Percentiles rank a stretch among this genome's conserved stretches.
Conservation (phyloP, 2,888 invertebrate genomes). For the Minunthozetes semirufus region DNA sequence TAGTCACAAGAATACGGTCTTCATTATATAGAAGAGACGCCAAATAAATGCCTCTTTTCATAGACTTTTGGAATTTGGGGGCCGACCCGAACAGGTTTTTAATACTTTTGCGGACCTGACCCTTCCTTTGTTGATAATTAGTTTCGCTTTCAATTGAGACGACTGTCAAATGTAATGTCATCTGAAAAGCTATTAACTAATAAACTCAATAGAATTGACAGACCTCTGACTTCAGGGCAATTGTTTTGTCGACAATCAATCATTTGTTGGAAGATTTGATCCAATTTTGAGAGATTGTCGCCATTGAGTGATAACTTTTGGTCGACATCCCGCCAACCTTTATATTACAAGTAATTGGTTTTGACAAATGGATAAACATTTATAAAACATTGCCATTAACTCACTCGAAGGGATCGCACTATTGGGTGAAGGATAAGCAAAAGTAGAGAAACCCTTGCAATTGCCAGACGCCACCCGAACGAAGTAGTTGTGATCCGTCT, state of each 20-base stretch:
- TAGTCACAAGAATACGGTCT: conserved; percentile 89
- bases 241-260: conserved; percentile 57
- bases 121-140: conserved; percentile 60
- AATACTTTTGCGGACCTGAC: conserved; percentile 63
- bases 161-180: conserved; percentile 12
- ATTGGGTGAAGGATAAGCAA: conserved; percentile 66
- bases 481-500: conserved; percentile 78
- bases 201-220: neutral
- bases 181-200: neutral
- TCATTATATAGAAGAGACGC: conserved; percentile 90
- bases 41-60: conserved; percentile 84
- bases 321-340: conserved; percentile 80
- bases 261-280: conserved; percentile 65
- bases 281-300: conserved; percentile 56
- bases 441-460: conserved; percentile 79
- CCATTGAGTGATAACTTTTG: conserved; percentile 55
- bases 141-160: conserved; percentile 51
- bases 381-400: conserved; percentile 47
- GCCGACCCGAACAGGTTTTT: conserved; percentile 91
- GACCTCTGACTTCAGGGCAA: conserved; percentile 57
- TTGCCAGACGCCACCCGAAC: conserved; percentile 89
- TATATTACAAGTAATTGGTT: conserved; percentile 31
- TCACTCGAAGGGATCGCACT: conserved; percentile 84
- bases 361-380: conserved; percentile 22
- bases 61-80: conserved; percentile 90